phyloP scores from a whole-genome alignment of 2,113 vertebrate genomes.

The Leuciscus idus region DNA sequence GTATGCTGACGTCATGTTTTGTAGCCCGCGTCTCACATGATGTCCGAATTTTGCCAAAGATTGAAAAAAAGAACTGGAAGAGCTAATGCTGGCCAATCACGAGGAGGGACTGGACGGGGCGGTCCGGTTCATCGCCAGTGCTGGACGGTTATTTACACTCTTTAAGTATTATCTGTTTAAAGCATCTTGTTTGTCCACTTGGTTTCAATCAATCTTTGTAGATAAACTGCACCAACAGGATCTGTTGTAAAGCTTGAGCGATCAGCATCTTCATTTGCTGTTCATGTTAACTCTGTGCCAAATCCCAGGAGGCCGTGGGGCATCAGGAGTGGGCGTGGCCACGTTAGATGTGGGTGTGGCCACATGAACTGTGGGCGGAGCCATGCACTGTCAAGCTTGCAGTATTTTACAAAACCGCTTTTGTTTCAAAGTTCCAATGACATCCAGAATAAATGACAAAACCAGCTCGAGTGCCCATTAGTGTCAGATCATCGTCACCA shows the following conservation, averaged over 20 bases:
- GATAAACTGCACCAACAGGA: background rate
- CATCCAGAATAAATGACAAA: conserved; percentile 68
- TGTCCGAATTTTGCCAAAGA: conserved; percentile 72
- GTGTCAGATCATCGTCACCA: background rate
- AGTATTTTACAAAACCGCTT: conserved; percentile 54
- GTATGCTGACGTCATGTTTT: conserved; percentile 55
- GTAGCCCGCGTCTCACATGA: background rate
- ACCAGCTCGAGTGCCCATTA: background rate
- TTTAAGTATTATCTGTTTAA: conserved; percentile 48
- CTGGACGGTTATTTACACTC: conserved; percentile 48
- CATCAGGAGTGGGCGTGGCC: conserved; percentile 6
- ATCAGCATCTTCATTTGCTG: conserved; percentile 31
- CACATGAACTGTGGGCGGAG: conserved; percentile 49
- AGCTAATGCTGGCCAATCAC: conserved; percentile 57
- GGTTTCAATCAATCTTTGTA: conserved; percentile 19
- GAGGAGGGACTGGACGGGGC: background rate
- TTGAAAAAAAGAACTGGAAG: conserved; percentile 26
- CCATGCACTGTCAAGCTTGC: conserved; percentile 31
- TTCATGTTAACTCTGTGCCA: conserved; percentile 61
- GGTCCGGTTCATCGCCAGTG: conserved; percentile 30
- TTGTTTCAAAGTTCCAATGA: conserved; percentile 53
- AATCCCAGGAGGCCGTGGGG: conserved; percentile 47
- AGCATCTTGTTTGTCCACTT: background rate
- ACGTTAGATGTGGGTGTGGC: conserved; percentile 37
- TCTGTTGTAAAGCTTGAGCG: conserved; percentile 18